Percentiles rank a stretch among this genome's conserved stretches.
Conservation (phyloP, 2,888 invertebrate genomes). For the Elmis aenea region DNA sequence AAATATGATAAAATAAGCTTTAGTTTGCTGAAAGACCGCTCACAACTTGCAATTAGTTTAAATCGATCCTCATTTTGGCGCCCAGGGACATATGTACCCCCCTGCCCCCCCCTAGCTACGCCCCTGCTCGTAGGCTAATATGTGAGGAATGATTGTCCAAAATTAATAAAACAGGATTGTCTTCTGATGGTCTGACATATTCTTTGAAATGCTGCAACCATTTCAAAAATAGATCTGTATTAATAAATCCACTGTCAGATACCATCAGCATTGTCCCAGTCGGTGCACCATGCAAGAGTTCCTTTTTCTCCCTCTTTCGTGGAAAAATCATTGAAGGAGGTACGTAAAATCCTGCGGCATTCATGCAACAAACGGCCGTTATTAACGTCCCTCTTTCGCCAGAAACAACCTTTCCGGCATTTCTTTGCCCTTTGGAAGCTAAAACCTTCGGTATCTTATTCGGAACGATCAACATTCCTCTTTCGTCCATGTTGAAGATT, state of each 20-base stretch:
- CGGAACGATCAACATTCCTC: slow-evolving; percentile 27
- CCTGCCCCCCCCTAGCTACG: too few relatives aligned
- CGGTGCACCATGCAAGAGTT: slow-evolving; percentile 28
- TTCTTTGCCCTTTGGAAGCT: slow-evolving; percentile 27
- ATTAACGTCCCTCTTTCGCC: slow-evolving; percentile 26
- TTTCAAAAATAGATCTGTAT: slow-evolving; percentile 25
- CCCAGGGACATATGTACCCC: too few relatives aligned
- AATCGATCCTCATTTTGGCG: too few relatives aligned
- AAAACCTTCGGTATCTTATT: slow-evolving; percentile 29
- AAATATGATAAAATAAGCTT: too few relatives aligned
- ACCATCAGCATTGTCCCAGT: slow-evolving; percentile 26
- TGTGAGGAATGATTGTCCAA: slow-evolving; percentile 27
- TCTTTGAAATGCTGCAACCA: slow-evolving; percentile 30
- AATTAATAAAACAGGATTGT: slow-evolving; percentile 28
- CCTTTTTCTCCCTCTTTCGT: slow-evolving; percentile 22
- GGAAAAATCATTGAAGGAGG: slow-evolving; percentile 32
- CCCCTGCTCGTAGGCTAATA: slow-evolving; percentile 13
- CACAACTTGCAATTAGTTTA: too few relatives aligned
- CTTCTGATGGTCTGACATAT: slow-evolving; percentile 22
- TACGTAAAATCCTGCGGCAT: slow-evolving; percentile 30
- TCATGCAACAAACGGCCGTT: slow-evolving; percentile 28
- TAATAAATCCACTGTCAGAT: slow-evolving; percentile 30
- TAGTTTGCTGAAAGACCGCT: too few relatives aligned
- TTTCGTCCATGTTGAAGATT: slow-evolving; percentile 29
- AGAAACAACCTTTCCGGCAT: slow-evolving; percentile 24